Percentiles rank a stretch among this genome's conserved stretches.
Conservation (phyloP, 2,797 vertebrate genomes). For the Garrulus glandarius region DNA sequence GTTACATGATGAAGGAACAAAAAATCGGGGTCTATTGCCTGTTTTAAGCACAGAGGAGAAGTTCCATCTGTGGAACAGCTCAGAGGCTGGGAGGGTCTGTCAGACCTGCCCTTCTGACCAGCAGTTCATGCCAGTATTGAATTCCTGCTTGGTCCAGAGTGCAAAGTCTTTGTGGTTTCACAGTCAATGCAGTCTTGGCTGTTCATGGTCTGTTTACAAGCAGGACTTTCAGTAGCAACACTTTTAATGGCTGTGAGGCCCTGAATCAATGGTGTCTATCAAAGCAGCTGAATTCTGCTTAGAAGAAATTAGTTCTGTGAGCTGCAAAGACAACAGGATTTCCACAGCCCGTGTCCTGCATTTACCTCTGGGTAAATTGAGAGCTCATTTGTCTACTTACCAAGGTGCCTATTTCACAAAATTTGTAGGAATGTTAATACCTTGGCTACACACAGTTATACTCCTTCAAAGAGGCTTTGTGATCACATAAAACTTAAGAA, state of each 20-base stretch:
- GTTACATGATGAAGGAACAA: background rate
- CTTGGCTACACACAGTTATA: background rate
- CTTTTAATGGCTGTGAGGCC: background rate
- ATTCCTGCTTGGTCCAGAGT: background rate
- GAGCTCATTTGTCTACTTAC: background rate
- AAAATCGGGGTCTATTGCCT: background rate
- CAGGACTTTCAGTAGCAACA: background rate
- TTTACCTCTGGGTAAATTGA: background rate
- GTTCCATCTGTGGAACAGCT: background rate
- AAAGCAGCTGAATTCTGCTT: background rate
- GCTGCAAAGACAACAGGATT: background rate
- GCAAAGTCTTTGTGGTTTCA: background rate
- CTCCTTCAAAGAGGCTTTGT: background rate
- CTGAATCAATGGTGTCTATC: background rate
- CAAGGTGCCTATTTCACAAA: background rate
- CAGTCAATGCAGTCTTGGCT: background rate
- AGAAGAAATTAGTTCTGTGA: background rate
- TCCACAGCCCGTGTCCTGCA: background rate
- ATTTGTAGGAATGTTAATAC: background rate
- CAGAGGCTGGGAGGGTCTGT: background rate
- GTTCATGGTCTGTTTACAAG: background rate
- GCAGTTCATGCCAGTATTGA: background rate
- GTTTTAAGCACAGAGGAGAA: background rate
- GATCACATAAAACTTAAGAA: background rate
- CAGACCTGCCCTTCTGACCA: background rate